Conservation (phyloP, 2,888 invertebrate genomes). For the Schrankia costaestrigalis region DNA sequence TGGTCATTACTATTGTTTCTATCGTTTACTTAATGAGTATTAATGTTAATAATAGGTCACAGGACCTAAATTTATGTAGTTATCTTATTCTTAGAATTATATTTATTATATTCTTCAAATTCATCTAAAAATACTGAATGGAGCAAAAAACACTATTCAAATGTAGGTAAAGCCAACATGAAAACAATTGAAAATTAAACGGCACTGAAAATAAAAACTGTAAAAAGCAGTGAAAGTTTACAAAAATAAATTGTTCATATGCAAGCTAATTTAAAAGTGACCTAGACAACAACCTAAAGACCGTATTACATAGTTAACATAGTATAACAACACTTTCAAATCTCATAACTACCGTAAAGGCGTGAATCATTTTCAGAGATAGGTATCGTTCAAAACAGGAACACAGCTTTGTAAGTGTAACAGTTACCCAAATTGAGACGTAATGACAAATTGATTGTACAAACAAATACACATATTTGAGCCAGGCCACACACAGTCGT, state of each 20-base stretch:
- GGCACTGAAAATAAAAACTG: background rate
- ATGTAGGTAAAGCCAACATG: too few relatives aligned
- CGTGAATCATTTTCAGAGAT: conserved; percentile 74
- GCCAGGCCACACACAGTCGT: conserved; percentile 37
- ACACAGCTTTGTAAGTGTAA: conserved; percentile 51
- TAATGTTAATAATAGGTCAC: too few relatives aligned
- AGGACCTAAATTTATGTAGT: too few relatives aligned
- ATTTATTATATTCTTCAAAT: too few relatives aligned
- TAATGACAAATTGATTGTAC: conserved; percentile 63
- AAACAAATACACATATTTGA: conserved; percentile 45
- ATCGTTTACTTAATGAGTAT: too few relatives aligned
- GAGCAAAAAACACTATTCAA: too few relatives aligned
- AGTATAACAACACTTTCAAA: conserved; percentile 46
- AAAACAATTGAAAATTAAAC: too few relatives aligned
- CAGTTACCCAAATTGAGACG: conserved; percentile 72
- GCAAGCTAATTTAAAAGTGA: too few relatives aligned
- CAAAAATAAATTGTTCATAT: conserved; percentile 12
- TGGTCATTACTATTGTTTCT: too few relatives aligned
- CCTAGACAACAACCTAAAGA: conserved; percentile 48
- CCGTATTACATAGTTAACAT: conserved; percentile 39
- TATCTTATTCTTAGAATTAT: too few relatives aligned
- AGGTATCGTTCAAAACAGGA: conserved; percentile 60
- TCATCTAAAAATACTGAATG: too few relatives aligned
- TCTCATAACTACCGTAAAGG: conserved; percentile 52
- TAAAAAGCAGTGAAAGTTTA: conserved; percentile 19